A percentile compares a stretch with the other conserved stretches of the same genome.
phyloP scores from a whole-genome alignment of 2,797 vertebrate genomes.

The Staurois parvus region DNA sequence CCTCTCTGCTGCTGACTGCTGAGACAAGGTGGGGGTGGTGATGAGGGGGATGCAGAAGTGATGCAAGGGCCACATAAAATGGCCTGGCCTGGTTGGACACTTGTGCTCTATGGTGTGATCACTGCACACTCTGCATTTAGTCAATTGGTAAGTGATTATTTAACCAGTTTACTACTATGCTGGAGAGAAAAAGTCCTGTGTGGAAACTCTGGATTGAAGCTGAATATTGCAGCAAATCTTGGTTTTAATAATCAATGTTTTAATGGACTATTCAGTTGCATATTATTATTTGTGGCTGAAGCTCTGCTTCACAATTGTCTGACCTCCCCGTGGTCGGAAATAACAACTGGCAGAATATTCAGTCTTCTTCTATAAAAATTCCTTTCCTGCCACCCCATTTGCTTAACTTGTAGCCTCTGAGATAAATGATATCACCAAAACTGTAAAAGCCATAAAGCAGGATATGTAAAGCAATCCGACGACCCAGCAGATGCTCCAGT shows the following conservation, averaged over 20 bases:
- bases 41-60: too few species aligned
- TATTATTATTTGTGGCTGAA: too few species aligned
- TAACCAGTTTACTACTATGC: too few species aligned
- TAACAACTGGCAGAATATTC: constrained; percentile 14
- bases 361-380: constrained; percentile 22
- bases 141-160: too few species aligned
- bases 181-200: not conserved
- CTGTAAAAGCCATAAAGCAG: constrained; percentile 43
- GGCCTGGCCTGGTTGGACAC: too few species aligned
- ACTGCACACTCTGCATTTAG: too few species aligned
- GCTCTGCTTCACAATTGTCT: not conserved
- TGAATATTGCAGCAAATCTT: not conserved
- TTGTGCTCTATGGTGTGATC: too few species aligned
- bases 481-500: constrained; percentile 45
- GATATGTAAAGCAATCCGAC: constrained; percentile 51
- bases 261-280: not conserved
- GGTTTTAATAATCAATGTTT: not conserved
- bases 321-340: not conserved
- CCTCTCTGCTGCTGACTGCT: too few species aligned
- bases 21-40: too few species aligned
- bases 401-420: constrained; percentile 8
- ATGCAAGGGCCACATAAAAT: too few species aligned
- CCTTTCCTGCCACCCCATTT: constrained; percentile 16
- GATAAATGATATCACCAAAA: constrained; percentile 49
- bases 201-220: not conserved